A percentile compares a stretch with the other conserved stretches of the same genome.
Conservation (phyloP, 2,113 vertebrate genomes). For the Protobothrops mucrosquamatus region DNA sequence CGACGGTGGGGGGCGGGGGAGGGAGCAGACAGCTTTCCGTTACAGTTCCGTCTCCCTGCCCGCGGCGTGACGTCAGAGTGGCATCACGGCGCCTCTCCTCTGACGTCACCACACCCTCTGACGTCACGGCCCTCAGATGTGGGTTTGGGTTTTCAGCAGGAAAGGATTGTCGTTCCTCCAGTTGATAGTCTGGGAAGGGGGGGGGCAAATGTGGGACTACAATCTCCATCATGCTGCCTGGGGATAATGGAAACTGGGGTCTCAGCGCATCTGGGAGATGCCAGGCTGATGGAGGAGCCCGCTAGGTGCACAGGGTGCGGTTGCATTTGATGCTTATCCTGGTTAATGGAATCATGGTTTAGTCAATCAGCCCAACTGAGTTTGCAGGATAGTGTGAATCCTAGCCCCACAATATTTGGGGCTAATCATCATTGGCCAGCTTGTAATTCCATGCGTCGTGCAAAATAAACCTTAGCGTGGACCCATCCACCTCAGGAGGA, state of each 20-base stretch:
- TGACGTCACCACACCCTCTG: background rate
- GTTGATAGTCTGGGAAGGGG: background rate
- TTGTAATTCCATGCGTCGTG: background rate
- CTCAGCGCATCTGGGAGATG: background rate
- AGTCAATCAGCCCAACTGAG: background rate
- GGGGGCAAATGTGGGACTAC: background rate
- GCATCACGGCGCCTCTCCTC: background rate
- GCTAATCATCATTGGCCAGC: background rate
- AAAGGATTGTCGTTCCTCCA: background rate
- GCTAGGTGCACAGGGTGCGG: background rate
- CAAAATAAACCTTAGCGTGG: background rate
- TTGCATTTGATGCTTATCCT: background rate
- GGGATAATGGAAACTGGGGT: background rate
- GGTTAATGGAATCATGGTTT: background rate
- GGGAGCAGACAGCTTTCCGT: background rate
- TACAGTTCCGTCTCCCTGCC: background rate
- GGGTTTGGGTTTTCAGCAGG: background rate
- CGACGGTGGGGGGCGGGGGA: background rate
- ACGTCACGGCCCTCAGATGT: background rate
- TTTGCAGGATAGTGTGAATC: background rate
- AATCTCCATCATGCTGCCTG: background rate
- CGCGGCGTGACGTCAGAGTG: background rate
- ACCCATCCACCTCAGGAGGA: background rate
- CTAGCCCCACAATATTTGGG: background rate
- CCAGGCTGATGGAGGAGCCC: background rate